Percentiles rank a stretch among this genome's conserved stretches.
Evolutionary conservation across 2,113 vertebrate genomes (phyloP).

Genomic region (Ramphastos sulfuratus): DNA sequence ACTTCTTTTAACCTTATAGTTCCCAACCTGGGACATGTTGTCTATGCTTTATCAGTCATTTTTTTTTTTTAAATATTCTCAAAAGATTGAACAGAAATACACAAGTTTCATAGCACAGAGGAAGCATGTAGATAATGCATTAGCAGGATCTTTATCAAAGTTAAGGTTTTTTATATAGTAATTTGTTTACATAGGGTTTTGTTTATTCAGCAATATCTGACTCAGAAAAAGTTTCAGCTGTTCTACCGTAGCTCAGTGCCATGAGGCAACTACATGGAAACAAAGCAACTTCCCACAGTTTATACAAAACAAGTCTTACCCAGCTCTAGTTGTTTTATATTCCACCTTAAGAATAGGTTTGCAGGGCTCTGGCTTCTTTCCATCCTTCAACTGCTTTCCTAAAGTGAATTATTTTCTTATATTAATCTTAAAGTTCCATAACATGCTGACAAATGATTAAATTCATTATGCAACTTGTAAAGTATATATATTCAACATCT

Average conservation of each 20-base stretch:
- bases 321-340: constrained; percentile 95
- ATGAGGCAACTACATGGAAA: not conserved
- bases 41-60: not conserved
- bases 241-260: not conserved
- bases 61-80: not conserved
- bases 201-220: not conserved
- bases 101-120: not conserved
- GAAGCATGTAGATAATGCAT: not conserved
- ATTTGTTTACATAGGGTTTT: not conserved
- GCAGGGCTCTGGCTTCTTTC: constrained; percentile 98
- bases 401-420: constrained; percentile 77
- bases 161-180: not conserved
- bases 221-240: not conserved
- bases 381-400: constrained; percentile 99
- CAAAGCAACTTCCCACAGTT: not conserved
- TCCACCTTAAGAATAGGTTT: constrained; percentile 99
- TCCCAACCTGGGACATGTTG: no score
- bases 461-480: not conserved
- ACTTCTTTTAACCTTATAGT: no score
- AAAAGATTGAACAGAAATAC: not conserved
- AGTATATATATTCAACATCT: not conserved
- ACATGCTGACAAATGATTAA: not conserved
- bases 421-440: constrained; percentile 55
- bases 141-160: not conserved
- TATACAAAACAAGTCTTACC: constrained; percentile 84